Evolutionary conservation across 1,140 invertebrate species (phyloP).

Genomic region (Drosophila pseudoananassae): DNA sequence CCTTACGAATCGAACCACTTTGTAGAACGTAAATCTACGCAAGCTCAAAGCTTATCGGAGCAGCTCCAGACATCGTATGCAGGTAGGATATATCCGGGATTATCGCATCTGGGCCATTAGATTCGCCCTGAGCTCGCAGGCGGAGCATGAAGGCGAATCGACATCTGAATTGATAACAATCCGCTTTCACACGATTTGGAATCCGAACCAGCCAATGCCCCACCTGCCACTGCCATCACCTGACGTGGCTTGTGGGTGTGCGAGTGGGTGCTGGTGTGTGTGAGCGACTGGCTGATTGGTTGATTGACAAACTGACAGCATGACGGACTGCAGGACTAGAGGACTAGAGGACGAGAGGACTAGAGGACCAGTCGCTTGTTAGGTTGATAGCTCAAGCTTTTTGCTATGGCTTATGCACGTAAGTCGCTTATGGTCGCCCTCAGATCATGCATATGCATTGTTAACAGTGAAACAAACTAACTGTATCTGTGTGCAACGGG

Average conservation of each 20-base stretch:
- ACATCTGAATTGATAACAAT: constrained; percentile 65
- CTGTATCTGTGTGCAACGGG: constrained; percentile 8
- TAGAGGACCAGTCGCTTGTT: constrained; percentile 50
- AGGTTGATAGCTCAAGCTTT: constrained; percentile 71
- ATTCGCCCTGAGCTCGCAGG: constrained; percentile 17
- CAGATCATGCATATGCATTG: constrained; percentile 56
- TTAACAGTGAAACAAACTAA: constrained; percentile 52
- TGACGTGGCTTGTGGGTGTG: constrained; percentile 5
- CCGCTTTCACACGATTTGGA: constrained; percentile 55
- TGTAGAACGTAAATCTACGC: constrained; percentile 1
- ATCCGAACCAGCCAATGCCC: constrained; percentile 16
- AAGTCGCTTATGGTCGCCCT: constrained; percentile 77
- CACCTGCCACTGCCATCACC: constrained; percentile 8
- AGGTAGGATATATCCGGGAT: constrained; percentile 33
- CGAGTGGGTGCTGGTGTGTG: not conserved
- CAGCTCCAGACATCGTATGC: constrained; percentile 5
- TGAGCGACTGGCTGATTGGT: constrained; percentile 31
- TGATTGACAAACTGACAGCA: constrained; percentile 35
- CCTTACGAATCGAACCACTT: not conserved
- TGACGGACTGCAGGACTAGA: constrained; percentile 17
- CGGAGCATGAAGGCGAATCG: constrained; percentile 38
- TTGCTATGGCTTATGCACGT: constrained; percentile 73
- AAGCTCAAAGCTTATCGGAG: constrained; percentile 28
- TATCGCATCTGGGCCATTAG: constrained; percentile 47
- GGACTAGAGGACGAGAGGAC: constrained; percentile 24